Evolutionary conservation across 2,888 invertebrate genomes (phyloP), one percentile per base, ranked within the genome.

Genomic region (Idaea straminata): DNA sequence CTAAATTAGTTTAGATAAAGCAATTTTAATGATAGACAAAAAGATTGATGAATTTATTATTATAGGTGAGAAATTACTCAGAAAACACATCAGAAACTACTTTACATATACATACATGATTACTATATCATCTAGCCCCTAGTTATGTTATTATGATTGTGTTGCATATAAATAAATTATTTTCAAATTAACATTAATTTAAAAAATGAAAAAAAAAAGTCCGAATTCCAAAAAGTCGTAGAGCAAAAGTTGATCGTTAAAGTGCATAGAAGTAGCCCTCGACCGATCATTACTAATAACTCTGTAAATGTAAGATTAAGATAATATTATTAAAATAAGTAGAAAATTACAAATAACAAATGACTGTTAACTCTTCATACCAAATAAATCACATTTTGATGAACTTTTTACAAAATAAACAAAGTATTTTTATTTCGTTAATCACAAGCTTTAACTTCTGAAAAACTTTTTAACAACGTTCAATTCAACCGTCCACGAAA

Each of bases 381-480:
- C 13, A 13, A 59, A 59, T 59, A 59, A 59, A 59, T 59, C 15
- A 59, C 59, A 15, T 74, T 75, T 74, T 77, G 71, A 72, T 76
- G 66, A 71, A 69, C 65, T 59, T 66, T 66, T 68, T 66, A 62
- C 64, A 76, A 80, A 82, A 85, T 85, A 85, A 88, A 87, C 85
- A 89, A 72, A 85, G 81, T 82, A 81, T 83, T 83, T 82, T 80
- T 80, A 81, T 80, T 77, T 77, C 80, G 77, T 79, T 81, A 82
- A 86, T 77, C 85, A 80, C 72, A 77, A 76, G 77, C 78, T 81
- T 74, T 75, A 83, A 84, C 81, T 85, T 82, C 78, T 73, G 76
- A 74, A 77, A 80, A 88, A 89, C 81, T 89, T 89, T 86, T 88
- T 86, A 89, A 89, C 89, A 86, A 86, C 85, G 83, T 80, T 83